These are phyloP conservation scores for Sebastes cheni DNA, from an alignment of 2,797 vertebrate species.

Conservation along the genomic window DNA sequence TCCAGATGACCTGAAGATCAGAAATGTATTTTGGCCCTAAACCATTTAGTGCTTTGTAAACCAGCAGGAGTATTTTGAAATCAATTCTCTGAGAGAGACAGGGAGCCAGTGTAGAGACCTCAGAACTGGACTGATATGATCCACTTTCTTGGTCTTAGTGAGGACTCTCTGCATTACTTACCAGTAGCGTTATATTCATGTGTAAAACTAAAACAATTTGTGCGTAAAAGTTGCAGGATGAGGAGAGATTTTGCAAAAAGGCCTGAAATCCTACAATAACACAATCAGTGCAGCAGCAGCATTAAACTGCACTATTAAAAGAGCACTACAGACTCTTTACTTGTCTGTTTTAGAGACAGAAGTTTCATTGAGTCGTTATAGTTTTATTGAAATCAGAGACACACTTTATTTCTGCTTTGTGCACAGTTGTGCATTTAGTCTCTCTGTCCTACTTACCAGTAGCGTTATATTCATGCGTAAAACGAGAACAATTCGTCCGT, in stretches of 20 bases:
- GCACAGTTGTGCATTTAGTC: background rate
- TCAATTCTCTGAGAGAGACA: too few species aligned
- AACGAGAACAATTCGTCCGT: slow-evolving; percentile 40
- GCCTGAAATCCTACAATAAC: slow-evolving; percentile 6
- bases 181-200: background rate
- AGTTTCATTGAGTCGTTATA: background rate
- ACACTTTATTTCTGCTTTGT: background rate
- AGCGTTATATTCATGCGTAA: slow-evolving; percentile 65
- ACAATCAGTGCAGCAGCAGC: background rate
- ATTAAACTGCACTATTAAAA: background rate
- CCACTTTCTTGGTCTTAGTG: too few species aligned
- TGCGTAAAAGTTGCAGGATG: slow-evolving; percentile 58
- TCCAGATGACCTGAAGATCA: too few species aligned
- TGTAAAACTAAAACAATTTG: slow-evolving; percentile 17
- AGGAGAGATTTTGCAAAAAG: background rate
- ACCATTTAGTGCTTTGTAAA: too few species aligned
- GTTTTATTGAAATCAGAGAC: background rate
- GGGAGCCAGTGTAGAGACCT: too few species aligned
- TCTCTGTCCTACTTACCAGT: slow-evolving; percentile 82
- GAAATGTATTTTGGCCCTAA: too few species aligned
- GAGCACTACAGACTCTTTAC: background rate
- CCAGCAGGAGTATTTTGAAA: too few species aligned
- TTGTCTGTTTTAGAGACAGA: background rate
- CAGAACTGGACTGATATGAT: too few species aligned
- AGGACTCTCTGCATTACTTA: too few species aligned